Base-by-base conservation (phyloP, 2,888 invertebrate species). In the Anarsia innoxiella region DNA sequence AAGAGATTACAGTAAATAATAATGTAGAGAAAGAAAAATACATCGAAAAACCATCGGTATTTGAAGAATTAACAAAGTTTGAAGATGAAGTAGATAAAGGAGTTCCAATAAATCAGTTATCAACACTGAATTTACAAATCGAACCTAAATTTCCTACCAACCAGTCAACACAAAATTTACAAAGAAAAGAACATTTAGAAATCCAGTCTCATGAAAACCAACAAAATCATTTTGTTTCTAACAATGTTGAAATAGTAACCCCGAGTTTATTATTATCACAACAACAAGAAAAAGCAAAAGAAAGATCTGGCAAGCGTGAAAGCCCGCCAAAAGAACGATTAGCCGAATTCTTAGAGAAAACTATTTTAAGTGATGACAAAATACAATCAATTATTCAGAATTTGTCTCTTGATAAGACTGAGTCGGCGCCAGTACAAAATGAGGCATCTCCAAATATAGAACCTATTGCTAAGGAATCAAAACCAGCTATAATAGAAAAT, bases 321-420 rank as follows among this genome's bases (percentile, higher is more conserved):
- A 82, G 82, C 52, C 83, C 83, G 29, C 82, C 83, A 14, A 83
- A 77, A 62, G 83, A 82, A 51, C 69, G 68, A 44, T 60, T 84
- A 37, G 64, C 78, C 4, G 76, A 80, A 52, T 84, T 79, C 50
- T 54, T 83, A 19, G 83, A 83, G 51, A 83, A 83, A 63, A 80
- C 79, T 44, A 65, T 83, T 58, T 70, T 82, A 34, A 72, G 73
- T 42, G 74, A 80, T 59, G 74, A 76, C 46, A 84, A 82, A 65
- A 70, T 84, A 54, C 74, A 79, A 48, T 70, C 78, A 1, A 77
- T 84, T 47, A 76, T 84, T 45, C 72, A 83, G 41, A 83, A 82
- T 45, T 59, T 84, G 41, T 80, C 82, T 16, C 58, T 84, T 44
- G 72, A 77, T 51, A 66, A 66, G 51, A 48, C 51, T 19, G 66